Evolutionary conservation across 2,888 invertebrate genomes (phyloP), one percentile per base, ranked within the genome.

Genomic region (Heliconius sara): DNA sequence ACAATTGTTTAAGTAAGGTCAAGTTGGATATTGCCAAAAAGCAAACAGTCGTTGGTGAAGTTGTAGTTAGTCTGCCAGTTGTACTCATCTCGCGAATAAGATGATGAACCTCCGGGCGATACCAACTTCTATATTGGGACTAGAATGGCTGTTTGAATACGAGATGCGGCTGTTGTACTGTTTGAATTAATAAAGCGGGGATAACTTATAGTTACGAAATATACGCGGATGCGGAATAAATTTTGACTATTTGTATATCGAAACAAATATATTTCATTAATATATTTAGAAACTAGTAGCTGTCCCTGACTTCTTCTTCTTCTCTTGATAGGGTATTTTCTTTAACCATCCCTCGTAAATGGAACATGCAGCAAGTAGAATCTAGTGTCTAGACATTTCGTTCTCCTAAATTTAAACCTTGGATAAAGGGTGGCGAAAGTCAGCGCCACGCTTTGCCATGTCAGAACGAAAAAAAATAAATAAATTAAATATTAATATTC

Each of bases 131-230:
- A 91, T 91, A 91, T 92, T 90, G 90, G 88, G 89, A 91, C 89
- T 86, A 88, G 90, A 91, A 91, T 91, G 88, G 90, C 87, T 92
- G 91, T 92, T 93, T 92, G 92, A 91, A 91, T 90, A 90, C 89
- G 88, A 90, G 90, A 89, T 90, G 88, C 86, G 89, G 82, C 78
- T 78, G 34, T 66, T 77, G 68, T 79, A 78, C 72, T 79, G 43
- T 82, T 76, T 68, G 66, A 83, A 82, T 81, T 81, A 79, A 52
- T 80, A 72, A 77, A 77, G 73, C 73, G 67, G 71, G 52, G 65
- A 30, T 63, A 73, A 68, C 63, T 72, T 70, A 34, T 77, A 68
- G 76, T 77, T 75, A 47, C 70, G 76, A 76, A 39, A 74, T 75
- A 60, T 74, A 70, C 68, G 65, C 68, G 27, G 68, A n/a, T 63